Conservation (phyloP, 2,888 invertebrate species). For the Melangyna quadrimaculata region DNA sequence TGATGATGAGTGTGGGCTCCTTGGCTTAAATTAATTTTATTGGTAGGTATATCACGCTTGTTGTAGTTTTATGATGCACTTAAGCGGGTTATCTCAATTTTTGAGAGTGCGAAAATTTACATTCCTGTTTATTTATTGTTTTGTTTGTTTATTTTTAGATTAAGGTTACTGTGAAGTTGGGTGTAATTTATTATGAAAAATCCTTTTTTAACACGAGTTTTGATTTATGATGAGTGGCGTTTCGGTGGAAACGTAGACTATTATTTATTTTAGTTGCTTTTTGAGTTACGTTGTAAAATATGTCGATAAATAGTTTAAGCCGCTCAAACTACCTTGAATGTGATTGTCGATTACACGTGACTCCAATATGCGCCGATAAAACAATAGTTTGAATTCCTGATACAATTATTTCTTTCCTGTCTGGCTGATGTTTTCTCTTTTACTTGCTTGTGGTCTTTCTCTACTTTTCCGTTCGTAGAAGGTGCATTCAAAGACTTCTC, state of each 20-base stretch:
- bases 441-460: no score
- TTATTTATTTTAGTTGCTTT: neutral
- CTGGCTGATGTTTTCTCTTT: no score
- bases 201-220: neutral
- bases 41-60: slow-evolving; percentile 24
- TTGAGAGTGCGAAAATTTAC: slow-evolving; percentile 43
- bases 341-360: no score
- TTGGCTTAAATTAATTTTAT: slow-evolving; percentile 34
- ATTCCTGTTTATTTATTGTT: slow-evolving; percentile 27
- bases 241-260: neutral
- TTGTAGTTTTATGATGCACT: slow-evolving; percentile 63
- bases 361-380: no score
- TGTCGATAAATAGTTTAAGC: neutral
- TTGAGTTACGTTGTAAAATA: no score
- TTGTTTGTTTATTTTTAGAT: neutral
- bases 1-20: neutral
- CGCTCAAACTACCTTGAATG: no score
- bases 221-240: neutral
- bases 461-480: no score
- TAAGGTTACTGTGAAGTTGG: neutral
- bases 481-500: no score
- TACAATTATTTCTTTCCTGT: no score
- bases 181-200: neutral
- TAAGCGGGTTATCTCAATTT: slow-evolving; percentile 48
- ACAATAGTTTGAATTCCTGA: no score